phyloP scores from a whole-genome alignment of 2,888 invertebrate genomes.

The Dryadula phaetusa region DNA sequence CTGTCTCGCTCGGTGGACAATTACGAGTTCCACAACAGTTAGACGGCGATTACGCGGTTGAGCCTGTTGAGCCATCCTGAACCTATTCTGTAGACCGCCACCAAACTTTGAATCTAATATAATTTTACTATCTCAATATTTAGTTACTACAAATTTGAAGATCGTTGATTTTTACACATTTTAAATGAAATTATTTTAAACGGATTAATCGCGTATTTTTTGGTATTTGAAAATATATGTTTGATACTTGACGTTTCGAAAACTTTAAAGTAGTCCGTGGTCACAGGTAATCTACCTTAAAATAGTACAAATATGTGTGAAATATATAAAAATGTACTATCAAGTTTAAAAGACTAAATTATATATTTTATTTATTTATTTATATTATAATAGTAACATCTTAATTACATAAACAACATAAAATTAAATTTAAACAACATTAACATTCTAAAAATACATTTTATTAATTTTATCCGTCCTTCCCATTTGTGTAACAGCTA shows the following conservation, averaged over 20 bases:
- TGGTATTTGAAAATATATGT: too few species aligned
- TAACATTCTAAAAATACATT: neutral
- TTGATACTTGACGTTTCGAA: too few species aligned
- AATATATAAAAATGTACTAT: neutral
- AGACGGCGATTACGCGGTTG: slow-evolving; percentile 65
- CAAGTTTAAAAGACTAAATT: too few species aligned
- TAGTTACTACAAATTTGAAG: neutral
- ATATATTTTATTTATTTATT: too few species aligned
- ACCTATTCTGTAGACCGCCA: slow-evolving; percentile 30
- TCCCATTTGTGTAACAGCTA: neutral
- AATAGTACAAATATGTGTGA: neutral
- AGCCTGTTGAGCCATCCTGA: slow-evolving; percentile 58
- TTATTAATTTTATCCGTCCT: neutral
- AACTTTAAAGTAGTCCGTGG: too few species aligned
- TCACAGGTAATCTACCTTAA: too few species aligned
- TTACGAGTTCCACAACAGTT: slow-evolving; percentile 71
- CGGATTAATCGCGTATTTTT: too few species aligned
- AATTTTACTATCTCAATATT: slow-evolving; percentile 39
- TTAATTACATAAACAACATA: neutral
- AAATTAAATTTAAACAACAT: neutral
- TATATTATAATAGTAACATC: neutral
- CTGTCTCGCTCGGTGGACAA: slow-evolving; percentile 69
- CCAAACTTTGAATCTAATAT: slow-evolving; percentile 39
- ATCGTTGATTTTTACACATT: too few species aligned
- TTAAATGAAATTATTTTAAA: too few species aligned